Percentiles rank a stretch among this genome's conserved stretches.
These are phyloP conservation scores for Upupa epops DNA, from an alignment of 2,113 vertebrate genomes.

Conservation along the genomic window DNA sequence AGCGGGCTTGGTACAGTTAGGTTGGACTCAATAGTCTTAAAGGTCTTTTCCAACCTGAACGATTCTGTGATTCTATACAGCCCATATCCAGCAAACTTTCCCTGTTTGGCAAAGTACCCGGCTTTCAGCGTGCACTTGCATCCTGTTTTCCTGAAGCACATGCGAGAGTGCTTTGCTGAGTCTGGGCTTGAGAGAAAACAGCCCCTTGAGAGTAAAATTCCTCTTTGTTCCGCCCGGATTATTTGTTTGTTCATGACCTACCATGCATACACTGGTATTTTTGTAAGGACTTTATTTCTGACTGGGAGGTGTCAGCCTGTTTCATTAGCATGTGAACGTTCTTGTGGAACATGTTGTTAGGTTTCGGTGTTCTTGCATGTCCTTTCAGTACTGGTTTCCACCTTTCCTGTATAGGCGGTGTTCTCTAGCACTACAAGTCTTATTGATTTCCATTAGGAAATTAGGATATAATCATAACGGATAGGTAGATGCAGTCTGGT, in stretches of 20 bases:
- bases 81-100: neutral
- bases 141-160: neutral
- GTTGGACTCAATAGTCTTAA: too few relatives aligned
- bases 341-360: constrained; percentile 44
- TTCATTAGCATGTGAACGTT: constrained; percentile 58
- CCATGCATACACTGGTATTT: constrained; percentile 39
- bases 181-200: neutral
- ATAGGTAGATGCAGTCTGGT: constrained; percentile 33
- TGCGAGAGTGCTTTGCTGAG: neutral
- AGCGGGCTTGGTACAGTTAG: too few relatives aligned
- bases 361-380: constrained; percentile 67
- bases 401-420: constrained; percentile 49
- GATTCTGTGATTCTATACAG: neutral
- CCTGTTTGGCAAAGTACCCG: neutral
- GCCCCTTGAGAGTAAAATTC: neutral
- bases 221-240: constrained; percentile 17
- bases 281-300: constrained; percentile 8
- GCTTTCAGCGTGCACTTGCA: neutral
- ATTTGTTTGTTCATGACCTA: neutral
- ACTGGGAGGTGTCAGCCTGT: constrained; percentile 26
- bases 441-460: constrained; percentile 63
- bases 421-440: constrained; percentile 62
- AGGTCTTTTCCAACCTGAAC: too few relatives aligned
- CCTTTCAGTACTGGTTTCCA: constrained; percentile 51
- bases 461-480: constrained; percentile 46